Percentiles rank a stretch among this genome's conserved stretches.
phyloP scores from a whole-genome alignment of 2,113 vertebrate genomes.

The Glareola pratincola region DNA sequence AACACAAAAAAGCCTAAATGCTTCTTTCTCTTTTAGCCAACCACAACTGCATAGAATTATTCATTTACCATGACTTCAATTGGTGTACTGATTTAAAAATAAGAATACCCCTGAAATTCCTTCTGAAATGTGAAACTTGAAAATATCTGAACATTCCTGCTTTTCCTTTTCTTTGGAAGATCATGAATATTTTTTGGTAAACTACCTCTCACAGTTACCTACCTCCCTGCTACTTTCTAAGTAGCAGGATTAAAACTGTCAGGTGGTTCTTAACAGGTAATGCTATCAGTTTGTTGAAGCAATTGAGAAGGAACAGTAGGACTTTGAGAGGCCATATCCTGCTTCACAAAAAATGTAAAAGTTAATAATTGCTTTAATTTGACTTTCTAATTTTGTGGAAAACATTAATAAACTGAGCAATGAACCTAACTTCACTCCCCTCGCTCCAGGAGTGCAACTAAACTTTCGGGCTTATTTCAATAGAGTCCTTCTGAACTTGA shows the following conservation, averaged over 20 bases:
- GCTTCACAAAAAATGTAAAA: background rate
- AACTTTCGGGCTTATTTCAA: background rate
- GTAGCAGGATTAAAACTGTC: background rate
- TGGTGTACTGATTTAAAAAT: background rate
- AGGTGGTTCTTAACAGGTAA: background rate
- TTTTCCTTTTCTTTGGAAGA: background rate
- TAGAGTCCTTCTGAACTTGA: background rate
- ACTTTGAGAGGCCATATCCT: background rate
- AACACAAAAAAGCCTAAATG: background rate
- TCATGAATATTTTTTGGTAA: background rate
- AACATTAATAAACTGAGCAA: background rate
- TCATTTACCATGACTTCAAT: background rate
- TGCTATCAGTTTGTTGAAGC: background rate
- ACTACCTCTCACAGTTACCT: background rate
- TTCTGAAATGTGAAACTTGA: background rate
- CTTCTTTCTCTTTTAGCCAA: background rate
- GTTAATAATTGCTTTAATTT: background rate
- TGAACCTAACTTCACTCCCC: background rate
- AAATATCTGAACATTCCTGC: background rate
- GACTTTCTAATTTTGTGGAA: background rate
- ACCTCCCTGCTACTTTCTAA: background rate
- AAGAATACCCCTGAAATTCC: background rate
- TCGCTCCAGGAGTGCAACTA: background rate
- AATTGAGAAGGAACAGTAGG: background rate
- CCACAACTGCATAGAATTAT: background rate